Base-by-base conservation (phyloP, 2,888 invertebrate genomes). In the Drosophila imparisetae region DNA sequence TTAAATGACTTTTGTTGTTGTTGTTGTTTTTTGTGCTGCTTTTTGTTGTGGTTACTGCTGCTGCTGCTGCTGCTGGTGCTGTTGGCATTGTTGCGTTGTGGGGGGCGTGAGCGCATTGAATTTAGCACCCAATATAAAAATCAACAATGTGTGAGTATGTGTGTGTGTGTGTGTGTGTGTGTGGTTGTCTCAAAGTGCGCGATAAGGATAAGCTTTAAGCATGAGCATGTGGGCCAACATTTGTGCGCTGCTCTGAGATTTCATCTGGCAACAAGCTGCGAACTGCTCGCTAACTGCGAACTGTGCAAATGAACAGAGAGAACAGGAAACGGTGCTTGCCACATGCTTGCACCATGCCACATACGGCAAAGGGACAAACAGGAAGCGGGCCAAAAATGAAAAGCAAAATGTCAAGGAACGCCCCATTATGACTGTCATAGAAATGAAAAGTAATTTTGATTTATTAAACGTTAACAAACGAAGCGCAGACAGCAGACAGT, bases 381-480 rank as follows among this genome's bases (percentile, higher is more conserved):
- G 38, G 45, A 27, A 29, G 21, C 27, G 24, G 36, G 54, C 54
- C 54, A 61, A 70, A 73, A 70, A 80, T 83, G 85, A 77, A 86
- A 86, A 83, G 74, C 74, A 64, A 76, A 85, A 88, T 86, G 89
- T 83, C 83, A 86, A 84, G 84, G 79, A 90, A 90, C 79, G 83
- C 84, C 86, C 81, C 81, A 83, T 85, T 81, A 82, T 75, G 79
- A 79, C 72, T 90, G 87, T 86, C 90, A 85, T 80, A 78, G 81
- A 84, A 90, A 88, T 86, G 83, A 83, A 86, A 89, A 86, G 82
- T 89, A 89, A 90, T 91, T 91, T 90, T 91, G 91, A 91, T 91
- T 91, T 91, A 91, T 90, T 90, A 82, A 90, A 87, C 81, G 83
- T 77, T 82, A 75, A 69, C 72, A 74, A 79, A 80, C 74, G 59